Evolutionary conservation across 2,888 invertebrate genomes (phyloP), one percentile per base, ranked within the genome.

Genomic region (Drosophila fungiperda): DNA sequence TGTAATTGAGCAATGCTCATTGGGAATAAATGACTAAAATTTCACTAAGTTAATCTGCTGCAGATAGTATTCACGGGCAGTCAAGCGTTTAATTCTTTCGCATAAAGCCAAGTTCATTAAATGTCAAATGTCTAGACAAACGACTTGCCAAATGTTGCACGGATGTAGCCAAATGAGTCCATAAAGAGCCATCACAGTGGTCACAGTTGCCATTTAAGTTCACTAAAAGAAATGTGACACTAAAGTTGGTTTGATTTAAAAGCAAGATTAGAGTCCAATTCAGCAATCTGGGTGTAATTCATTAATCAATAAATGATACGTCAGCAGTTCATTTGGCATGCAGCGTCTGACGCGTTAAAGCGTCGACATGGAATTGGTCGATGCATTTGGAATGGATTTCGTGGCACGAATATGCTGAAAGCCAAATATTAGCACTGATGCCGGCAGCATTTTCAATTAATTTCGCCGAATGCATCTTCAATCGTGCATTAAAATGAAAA

Each of bases 401-500:
- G 29, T 48, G 26, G 32, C 42, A 29, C 62, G 29, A 61, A 68
- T 20, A 59, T 57, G 63, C 66, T 52, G 73, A 59, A 88, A 78
- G 72, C 72, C 84, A 86, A 86, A 86, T 86, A 86, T 86, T 86
- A 88, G 88, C 85, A 67, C 76, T 75, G 68, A 71, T 57, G 78
- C 76, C 77, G 88, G 82, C 68, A 78, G 67, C 73, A 76, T 87
- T 87, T 87, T 89, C 85, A 87, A 87, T 89, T 89, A 89, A 87
- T 82, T 87, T 85, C 85, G 53, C 63, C 73, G 82, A 87, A 82
- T 84, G 89, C 87, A 82, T 68, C 83, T 80, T 85, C 87, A 89
- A 85, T 82, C 82, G 89, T 89, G 87, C 87, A 87, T 85, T 87
- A 83, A 86, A 87, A 89, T 89, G 78, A 87, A 87, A 87, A 87